Evolutionary conservation across 2,797 vertebrate species (phyloP), one percentile per base, ranked within the genome.

Genomic region (Loriculus beryllinus): DNA sequence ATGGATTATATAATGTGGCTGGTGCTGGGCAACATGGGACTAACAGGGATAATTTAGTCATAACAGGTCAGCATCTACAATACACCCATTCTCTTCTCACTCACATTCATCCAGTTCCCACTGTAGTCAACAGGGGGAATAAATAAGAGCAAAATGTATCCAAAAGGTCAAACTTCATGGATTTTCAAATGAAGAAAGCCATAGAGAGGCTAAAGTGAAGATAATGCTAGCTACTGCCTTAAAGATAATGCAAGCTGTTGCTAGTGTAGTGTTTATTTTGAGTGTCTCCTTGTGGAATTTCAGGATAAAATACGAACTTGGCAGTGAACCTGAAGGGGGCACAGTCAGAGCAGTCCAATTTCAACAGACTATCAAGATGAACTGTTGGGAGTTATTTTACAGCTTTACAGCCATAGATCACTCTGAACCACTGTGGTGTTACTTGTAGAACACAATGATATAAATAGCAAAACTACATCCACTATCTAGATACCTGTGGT

Each of bases 291-390:
- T 9, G 0, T 10, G 42, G 92, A 92, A 96, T 93, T 96, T 92
- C 85, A 91, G 74, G 25, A 63, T 92, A 93, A 94, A 92, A 90
- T 83, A 94, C n/a, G 77, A 94, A 64, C 90, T 70, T 92, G 89
- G 85, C 90, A 92, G 68, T 51, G 59, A 91, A 63, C 85, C 92
- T 86, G 85, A 92, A 92, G 87, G 28, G 77, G 90, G 77, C 90
- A 92, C n/a, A 82, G 77, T 74, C 77, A 92, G 85, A 90, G 64
- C 74, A 86, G 74, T 86, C 74, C 92, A 94, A 91, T 94, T 96
- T 88, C 95, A 93, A 92, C 87, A 93, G 89, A 91, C 88, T 83
- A 93, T 92, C 68, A 94, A 86, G 89, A 95, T 76, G 70, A 95
- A 90, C 90, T 75, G 77, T 47, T 68, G 74, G 71, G 90, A 97